Conservation (phyloP, 2,797 vertebrate genomes). For the Meriones psammophilus region DNA sequence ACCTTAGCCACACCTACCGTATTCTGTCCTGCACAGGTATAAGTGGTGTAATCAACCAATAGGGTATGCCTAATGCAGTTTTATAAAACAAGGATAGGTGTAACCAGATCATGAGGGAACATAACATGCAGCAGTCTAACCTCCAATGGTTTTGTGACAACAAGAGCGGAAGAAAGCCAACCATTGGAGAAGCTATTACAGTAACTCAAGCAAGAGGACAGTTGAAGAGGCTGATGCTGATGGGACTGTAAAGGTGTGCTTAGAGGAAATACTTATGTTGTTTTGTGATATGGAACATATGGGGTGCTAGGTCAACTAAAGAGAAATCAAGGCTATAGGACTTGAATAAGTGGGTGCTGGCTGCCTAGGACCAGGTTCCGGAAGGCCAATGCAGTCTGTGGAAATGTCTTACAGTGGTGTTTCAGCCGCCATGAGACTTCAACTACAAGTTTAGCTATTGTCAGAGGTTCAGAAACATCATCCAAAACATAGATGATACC, state of each 20-base stretch:
- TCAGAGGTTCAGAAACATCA: not conserved
- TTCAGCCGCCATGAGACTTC: not conserved
- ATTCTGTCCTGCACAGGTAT: too few relatives aligned
- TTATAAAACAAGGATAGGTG: too few relatives aligned
- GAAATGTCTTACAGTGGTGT: not conserved
- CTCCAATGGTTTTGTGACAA: not conserved
- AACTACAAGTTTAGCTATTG: not conserved
- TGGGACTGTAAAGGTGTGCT: not conserved
- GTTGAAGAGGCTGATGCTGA: not conserved
- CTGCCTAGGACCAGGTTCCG: not conserved
- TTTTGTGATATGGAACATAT: not conserved
- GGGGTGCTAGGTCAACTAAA: not conserved
- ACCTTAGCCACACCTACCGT: too few relatives aligned
- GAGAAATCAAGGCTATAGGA: not conserved
- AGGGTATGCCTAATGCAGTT: too few relatives aligned
- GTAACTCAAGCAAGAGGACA: not conserved
- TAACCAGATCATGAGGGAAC: too few relatives aligned
- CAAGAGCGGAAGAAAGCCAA: not conserved
- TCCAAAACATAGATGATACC: not conserved
- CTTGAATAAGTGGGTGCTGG: not conserved
- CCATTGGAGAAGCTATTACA: not conserved
- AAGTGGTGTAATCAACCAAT: too few relatives aligned
- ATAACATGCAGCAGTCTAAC: too few relatives aligned
- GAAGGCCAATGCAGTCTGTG: not conserved
- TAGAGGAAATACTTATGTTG: not conserved